Percentiles rank a stretch among this genome's conserved stretches.
These are phyloP conservation scores for Hypomecis atomaria DNA, from an alignment of 2,888 invertebrate species.

Conservation along the genomic window DNA sequence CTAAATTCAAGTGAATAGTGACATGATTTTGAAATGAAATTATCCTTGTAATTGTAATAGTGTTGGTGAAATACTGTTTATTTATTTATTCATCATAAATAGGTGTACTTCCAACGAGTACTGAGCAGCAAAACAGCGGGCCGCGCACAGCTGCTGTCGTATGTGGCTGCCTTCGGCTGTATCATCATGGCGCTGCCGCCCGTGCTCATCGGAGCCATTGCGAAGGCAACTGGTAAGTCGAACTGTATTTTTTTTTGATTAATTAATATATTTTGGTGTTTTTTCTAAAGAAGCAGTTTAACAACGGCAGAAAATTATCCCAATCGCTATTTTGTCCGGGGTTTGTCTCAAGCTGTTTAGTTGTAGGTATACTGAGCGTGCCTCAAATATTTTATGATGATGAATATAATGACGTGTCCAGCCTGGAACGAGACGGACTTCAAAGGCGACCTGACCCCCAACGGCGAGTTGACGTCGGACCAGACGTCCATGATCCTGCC, in stretches of 20 bases:
- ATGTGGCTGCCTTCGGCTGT: conserved; percentile 98
- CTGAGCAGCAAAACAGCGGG: conserved; percentile 97
- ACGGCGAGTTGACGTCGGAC: conserved; percentile 88
- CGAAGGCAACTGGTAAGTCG: conserved; percentile 93
- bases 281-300: too few species aligned
- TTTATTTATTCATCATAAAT: conserved; percentile 29
- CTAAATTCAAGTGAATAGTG: too few species aligned
- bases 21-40: too few species aligned
- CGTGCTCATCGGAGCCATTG: conserved; percentile 98
- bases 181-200: conserved; percentile 99
- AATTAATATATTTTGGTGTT: too few species aligned
- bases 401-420: conserved; percentile 61
- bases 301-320: too few species aligned
- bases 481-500: conserved; percentile 98
- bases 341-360: too few species aligned
- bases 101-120: conserved; percentile 99
- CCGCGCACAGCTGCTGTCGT: conserved; percentile 96
- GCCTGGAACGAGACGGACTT: conserved; percentile 98
- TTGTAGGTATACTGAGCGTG: too few species aligned
- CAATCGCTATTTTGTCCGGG: too few species aligned
- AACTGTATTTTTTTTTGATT: too few species aligned
- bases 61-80: neutral
- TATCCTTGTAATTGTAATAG: neutral
- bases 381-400: neutral
- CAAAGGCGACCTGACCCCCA: conserved; percentile 83